phyloP scores from a whole-genome alignment of 2,113 vertebrate genomes.

The Dipodomys ordii region DNA sequence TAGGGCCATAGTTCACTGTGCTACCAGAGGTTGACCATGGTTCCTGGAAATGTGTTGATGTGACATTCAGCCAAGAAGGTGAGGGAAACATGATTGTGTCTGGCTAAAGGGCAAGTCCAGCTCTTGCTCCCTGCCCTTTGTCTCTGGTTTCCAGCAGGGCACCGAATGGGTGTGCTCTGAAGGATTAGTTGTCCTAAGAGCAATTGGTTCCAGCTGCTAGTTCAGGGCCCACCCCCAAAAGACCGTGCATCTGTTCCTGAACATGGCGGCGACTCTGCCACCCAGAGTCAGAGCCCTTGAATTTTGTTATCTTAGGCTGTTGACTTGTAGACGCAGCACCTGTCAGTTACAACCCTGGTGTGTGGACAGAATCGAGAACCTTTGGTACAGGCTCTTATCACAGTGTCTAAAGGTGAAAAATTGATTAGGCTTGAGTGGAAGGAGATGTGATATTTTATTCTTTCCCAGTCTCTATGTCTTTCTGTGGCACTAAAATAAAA shows the following conservation, averaged over 20 bases:
- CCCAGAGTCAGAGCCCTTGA: neutral
- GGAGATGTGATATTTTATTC: slow-evolving; percentile 43
- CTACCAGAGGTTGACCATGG: neutral
- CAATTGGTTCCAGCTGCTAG: neutral
- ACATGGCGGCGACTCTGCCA: neutral
- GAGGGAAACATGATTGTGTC: neutral
- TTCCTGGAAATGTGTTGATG: slow-evolving; percentile 48
- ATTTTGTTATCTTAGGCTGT: slow-evolving; percentile 20
- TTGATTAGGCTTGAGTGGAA: neutral
- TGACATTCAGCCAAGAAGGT: slow-evolving; percentile 1
- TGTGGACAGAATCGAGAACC: neutral
- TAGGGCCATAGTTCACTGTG: slow-evolving; percentile 58
- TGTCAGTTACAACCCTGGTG: neutral
- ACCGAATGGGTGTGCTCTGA: neutral
- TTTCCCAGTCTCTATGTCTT: slow-evolving; percentile 27
- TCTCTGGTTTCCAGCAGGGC: neutral
- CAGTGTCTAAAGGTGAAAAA: slow-evolving; percentile 63
- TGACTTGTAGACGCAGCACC: neutral
- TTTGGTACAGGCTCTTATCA: slow-evolving; percentile 63
- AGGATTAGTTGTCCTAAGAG: neutral
- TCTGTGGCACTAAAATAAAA: slow-evolving; percentile 27
- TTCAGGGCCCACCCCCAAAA: neutral
- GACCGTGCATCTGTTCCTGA: neutral
- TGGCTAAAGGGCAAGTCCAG: slow-evolving; percentile 46
- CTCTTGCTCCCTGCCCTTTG: neutral